Conservation (phyloP, 2,113 vertebrate genomes). For the Bubalus kerabau region DNA sequence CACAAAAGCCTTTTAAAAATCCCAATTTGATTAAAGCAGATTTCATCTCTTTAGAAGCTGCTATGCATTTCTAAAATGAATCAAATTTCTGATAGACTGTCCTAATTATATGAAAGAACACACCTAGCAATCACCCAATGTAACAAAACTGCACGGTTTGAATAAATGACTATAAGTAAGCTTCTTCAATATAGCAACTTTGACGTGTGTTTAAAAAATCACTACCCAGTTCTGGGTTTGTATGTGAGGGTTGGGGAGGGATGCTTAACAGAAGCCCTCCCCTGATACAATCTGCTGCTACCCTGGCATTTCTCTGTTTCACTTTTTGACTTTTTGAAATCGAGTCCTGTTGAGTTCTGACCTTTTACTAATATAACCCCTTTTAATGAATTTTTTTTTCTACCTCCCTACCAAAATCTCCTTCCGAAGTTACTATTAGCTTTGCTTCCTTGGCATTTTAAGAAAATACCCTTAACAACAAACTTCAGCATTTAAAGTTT, state of each 20-base stretch:
- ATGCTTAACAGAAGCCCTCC: background rate
- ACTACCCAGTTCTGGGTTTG: background rate
- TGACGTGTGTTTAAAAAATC: background rate
- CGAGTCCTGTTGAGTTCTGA: background rate
- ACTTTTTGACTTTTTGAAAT: background rate
- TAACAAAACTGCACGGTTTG: background rate
- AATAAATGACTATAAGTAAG: background rate
- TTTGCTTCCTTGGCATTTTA: background rate
- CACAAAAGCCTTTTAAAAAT: slow-evolving; percentile 24
- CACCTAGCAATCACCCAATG: background rate
- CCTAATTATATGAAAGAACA: background rate
- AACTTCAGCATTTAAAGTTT: background rate
- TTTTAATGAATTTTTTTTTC: background rate
- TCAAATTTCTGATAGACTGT: background rate
- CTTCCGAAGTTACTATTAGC: background rate
- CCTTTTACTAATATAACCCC: background rate
- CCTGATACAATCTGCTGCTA: background rate
- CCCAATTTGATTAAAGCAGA: background rate
- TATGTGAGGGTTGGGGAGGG: background rate
- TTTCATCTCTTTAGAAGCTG: slow-evolving; percentile 19
- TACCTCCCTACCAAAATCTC: background rate
- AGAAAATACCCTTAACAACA: background rate
- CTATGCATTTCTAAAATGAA: slow-evolving; percentile 30
- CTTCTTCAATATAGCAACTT: background rate
- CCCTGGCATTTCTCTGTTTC: background rate